A percentile compares a stretch with the other conserved stretches of the same genome.
Evolutionary conservation across 2,113 vertebrate species (phyloP).

Genomic region (Balaeniceps rex): DNA sequence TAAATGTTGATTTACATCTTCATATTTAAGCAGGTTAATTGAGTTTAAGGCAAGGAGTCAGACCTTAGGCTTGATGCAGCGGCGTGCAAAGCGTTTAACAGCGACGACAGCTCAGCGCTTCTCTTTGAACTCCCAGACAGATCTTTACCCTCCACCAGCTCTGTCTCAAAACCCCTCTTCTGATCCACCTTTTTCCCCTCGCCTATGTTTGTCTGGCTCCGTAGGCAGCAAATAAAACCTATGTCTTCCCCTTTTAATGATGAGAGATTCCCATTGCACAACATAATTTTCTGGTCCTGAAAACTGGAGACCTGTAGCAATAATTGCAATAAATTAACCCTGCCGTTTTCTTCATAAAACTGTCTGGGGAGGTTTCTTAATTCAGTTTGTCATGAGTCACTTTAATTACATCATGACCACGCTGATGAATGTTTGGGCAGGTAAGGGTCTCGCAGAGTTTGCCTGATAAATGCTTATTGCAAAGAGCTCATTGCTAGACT

Average conservation of each 20-base stretch:
- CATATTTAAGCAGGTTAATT: neutral
- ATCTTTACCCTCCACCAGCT: neutral
- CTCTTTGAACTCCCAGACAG: neutral
- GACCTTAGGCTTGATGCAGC: neutral
- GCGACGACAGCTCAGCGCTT: neutral
- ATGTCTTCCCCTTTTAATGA: neutral
- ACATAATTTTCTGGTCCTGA: conserved; percentile 9
- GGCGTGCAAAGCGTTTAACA: neutral
- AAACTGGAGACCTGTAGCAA: conserved; percentile 34
- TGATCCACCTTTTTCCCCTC: neutral
- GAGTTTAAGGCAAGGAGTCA: neutral
- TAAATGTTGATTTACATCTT: neutral
- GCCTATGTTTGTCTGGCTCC: neutral
- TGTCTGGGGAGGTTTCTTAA: conserved; percentile 51
- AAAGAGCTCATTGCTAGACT: neutral
- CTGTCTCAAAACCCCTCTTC: neutral
- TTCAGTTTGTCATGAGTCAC: conserved; percentile 54
- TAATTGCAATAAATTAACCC: conserved; percentile 42
- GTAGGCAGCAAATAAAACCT: neutral
- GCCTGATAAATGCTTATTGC: conserved; percentile 44
- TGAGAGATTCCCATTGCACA: conserved; percentile 27
- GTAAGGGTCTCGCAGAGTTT: conserved; percentile 39
- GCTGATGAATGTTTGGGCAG: conserved; percentile 37
- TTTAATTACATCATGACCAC: conserved; percentile 49
- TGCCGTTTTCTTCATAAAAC: conserved; percentile 44